Evolutionary conservation across 2,888 invertebrate species (phyloP).

Genomic region (Drosophila borealis): DNA sequence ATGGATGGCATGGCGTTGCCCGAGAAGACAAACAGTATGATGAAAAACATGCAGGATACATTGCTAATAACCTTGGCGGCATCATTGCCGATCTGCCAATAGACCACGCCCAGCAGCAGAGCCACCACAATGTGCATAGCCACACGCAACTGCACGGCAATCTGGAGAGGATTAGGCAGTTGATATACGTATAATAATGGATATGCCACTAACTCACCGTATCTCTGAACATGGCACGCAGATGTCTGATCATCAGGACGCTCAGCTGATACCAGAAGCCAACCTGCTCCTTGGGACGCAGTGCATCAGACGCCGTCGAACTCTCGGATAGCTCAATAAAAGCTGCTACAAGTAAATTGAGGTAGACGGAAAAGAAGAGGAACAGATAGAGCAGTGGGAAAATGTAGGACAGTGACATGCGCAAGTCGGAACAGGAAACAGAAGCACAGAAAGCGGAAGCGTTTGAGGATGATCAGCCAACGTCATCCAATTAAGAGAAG

Average conservation of each 20-base stretch:
- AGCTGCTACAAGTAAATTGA: constrained; percentile 67
- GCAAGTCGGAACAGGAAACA: constrained; percentile 8
- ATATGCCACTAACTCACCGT: constrained; percentile 77
- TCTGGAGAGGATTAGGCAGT: constrained; percentile 46
- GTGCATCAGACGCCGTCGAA: background rate
- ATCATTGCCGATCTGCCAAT: constrained; percentile 93
- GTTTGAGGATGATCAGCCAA: constrained; percentile 32
- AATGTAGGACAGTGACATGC: constrained; percentile 12
- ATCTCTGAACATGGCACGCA: constrained; percentile 84
- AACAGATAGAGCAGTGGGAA: constrained; percentile 56
- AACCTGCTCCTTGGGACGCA: constrained; percentile 77
- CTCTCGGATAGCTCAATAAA: constrained; percentile 41
- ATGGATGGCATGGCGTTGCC: constrained; percentile 96
- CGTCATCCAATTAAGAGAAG: background rate
- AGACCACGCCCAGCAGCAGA: constrained; percentile 92
- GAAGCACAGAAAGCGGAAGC: constrained; percentile 15
- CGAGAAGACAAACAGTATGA: constrained; percentile 96
- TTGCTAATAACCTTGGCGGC: constrained; percentile 93
- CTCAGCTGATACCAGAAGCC: constrained; percentile 84
- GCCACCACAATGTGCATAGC: constrained; percentile 92
- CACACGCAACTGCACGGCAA: constrained; percentile 87
- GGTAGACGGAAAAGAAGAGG: constrained; percentile 31
- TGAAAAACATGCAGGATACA: constrained; percentile 94
- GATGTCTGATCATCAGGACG: constrained; percentile 86
- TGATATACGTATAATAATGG: background rate